Evolutionary conservation across 1,140 invertebrate species (phyloP).

Genomic region (Sycobia sp.): DNA sequence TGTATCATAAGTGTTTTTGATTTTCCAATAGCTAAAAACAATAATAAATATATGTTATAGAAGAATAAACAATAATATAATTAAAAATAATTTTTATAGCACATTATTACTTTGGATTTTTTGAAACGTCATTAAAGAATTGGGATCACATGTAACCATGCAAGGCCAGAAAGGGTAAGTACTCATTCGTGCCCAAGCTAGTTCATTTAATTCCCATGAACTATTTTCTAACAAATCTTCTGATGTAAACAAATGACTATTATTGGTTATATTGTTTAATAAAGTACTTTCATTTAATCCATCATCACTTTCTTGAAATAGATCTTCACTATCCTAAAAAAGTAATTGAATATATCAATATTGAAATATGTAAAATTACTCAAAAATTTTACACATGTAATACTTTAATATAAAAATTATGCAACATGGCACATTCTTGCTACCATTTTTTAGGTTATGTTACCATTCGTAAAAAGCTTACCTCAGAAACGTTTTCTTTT

Average conservation of each 20-base stretch:
- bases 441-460: constrained; percentile 10
- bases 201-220: constrained; percentile 62
- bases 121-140: constrained; percentile 60
- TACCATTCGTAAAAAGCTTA: constrained; percentile 7
- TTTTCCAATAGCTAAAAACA: constrained; percentile 46
- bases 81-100: no score
- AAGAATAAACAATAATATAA: neutral
- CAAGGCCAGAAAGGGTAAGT: constrained; percentile 80
- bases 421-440: neutral
- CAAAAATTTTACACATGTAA: neutral
- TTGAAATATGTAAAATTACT: no score
- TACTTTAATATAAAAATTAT: neutral
- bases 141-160: constrained; percentile 71
- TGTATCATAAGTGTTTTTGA: constrained; percentile 64
- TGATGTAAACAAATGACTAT: neutral
- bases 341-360: no score
- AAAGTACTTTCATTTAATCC: constrained; percentile 2
- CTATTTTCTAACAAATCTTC: constrained; percentile 23
- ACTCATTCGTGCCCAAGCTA: constrained; percentile 74
- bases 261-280: neutral
- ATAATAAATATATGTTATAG: neutral
- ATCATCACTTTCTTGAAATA: constrained; percentile 1
- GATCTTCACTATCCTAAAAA: constrained; percentile 10
- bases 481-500: neutral
- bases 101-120: constrained; percentile 59